Base-by-base conservation (phyloP, 2,113 vertebrate genomes). In the Columba livia region DNA sequence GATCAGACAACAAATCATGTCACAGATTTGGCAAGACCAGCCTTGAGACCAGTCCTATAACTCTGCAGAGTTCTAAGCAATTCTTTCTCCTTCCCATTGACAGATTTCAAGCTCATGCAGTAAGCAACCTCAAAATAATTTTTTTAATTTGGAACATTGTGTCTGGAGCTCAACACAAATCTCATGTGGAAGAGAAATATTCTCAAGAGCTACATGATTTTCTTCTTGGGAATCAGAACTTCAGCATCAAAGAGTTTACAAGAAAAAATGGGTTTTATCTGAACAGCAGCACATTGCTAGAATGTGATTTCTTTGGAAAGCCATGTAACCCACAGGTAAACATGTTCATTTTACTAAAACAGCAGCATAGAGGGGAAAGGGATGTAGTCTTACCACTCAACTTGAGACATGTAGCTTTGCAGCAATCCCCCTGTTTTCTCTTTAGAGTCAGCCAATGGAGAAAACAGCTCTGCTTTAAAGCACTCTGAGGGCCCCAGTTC, bases 161-260 rank as follows among this genome's bases (percentile, higher is more conserved):
- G 12, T 97, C 97, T 81, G 94, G 94, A 66, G 96, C 96, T 61
- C 66, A 98, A 54, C 73, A 94, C 44, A 86, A 93, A 32, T 47
- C 90, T 54, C 16, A 72, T 74, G 15, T 42, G 23, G 40, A 32
- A 58, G 32, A 69, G 4, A 97, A 97, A 66, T 80, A 66, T n/a
- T 79, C 47, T 56, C 66, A 90, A 82, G 96, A 98, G n/a, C 38
- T 97, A 53, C 36, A 53, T 42, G 62, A 98, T 89, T 98, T 98
- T 88, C 72, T 98, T 48, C 66, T 60, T 26, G 92, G 90, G 53
- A 96, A 98, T 71, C 96, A 97, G 93, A 98, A 98, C 79, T 98
- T 98, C 96, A 98, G 98, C 89, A 98, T 98, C 89, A 97, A 94
- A 78, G 97, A 98, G 4, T 98, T 98, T 74, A 97, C 98, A 51